Evolutionary conservation across 2,797 vertebrate species (phyloP).

Genomic region (Menidia menidia): DNA sequence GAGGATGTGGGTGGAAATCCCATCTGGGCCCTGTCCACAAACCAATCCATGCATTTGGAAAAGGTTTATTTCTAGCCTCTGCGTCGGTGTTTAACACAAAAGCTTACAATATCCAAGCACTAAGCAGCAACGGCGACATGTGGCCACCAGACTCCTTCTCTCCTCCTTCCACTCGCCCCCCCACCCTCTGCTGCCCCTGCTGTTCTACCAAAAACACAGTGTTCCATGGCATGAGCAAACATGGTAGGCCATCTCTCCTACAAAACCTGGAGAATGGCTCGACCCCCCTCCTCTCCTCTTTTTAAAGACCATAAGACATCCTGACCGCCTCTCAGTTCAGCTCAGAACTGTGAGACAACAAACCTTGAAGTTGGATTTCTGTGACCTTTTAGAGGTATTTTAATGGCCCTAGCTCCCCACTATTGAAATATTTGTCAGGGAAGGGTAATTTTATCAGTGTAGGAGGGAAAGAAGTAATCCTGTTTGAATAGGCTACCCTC

Average conservation of each 20-base stretch:
- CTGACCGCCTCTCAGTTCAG: conserved; percentile 36
- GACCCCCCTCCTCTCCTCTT: conserved; percentile 59
- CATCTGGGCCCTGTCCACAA: conserved; percentile 59
- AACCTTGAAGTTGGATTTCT: conserved; percentile 65
- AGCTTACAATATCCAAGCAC: conserved; percentile 67
- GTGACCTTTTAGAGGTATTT: conserved; percentile 74
- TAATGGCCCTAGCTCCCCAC: conserved; percentile 62
- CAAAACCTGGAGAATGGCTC: conserved; percentile 67
- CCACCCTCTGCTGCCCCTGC: conserved; percentile 68
- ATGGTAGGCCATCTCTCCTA: conserved; percentile 74
- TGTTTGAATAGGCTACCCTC: conserved; percentile 78
- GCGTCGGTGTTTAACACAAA: conserved; percentile 77
- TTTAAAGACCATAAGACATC: conserved; percentile 50
- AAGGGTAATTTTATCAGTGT: conserved; percentile 53
- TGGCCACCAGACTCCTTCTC: conserved; percentile 85
- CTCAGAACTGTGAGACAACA: conserved; percentile 69
- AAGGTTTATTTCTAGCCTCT: conserved; percentile 76
- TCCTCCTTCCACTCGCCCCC: conserved; percentile 17
- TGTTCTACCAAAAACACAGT: conserved; percentile 75
- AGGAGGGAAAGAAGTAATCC: conserved; percentile 54
- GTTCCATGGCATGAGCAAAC: conserved; percentile 79
- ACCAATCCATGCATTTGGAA: conserved; percentile 68
- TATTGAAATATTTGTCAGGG: conserved; percentile 58
- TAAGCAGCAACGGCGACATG: conserved; percentile 78
- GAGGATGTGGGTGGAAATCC: conserved; percentile 45